Base-by-base conservation (phyloP, 2,797 vertebrate species). In the Falco naumanni region DNA sequence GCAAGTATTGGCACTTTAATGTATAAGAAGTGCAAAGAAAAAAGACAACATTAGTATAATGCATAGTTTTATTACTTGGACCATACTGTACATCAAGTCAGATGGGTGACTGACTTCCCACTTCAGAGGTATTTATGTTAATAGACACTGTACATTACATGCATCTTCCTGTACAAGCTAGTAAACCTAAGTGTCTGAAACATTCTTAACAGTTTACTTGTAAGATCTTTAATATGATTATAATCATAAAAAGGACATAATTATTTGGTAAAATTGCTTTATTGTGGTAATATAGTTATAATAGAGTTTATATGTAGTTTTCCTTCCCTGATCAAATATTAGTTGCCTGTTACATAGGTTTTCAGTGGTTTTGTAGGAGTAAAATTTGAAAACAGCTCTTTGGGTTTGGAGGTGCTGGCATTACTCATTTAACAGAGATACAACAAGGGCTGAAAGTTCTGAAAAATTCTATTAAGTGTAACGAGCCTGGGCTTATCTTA, bases 251-350 rank as follows among this genome's bases (percentile, higher is more conserved):
- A 13, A 56, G 15, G 19, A 9, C 24, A 37, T 60, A 41, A 65
- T 33, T 37, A 39, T 77, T 80, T 56, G 6, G 8, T 53, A 47
- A 77, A 93, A 47, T 22, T 15, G 26, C 26, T 93, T 86, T 68
- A 53, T 86, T 7, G 1, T 64, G 33, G 10, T 89, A 69, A 64
- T 54, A 16, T 4, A 39, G 18, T 33, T 81, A 26, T 16, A 22
- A 22, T 16, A 54, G 39, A 53, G 11, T 54, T 34, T 16, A 5
- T 39, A 33, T 22, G 20, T 16, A 8, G 8, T 29, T 91, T 90
- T 86, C 11, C 6, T 57, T 53, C 72, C 9, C 33, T 61, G 15
- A 50, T 18, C 1, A 4, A 60, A 12, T 1, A 0, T 2, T 18
- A 19, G 3, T 72, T n/a, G 41, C 29, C 19, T 64, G 5, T 74